Base-by-base conservation (phyloP, 2,113 vertebrate species). In the Antennarius striatus region DNA sequence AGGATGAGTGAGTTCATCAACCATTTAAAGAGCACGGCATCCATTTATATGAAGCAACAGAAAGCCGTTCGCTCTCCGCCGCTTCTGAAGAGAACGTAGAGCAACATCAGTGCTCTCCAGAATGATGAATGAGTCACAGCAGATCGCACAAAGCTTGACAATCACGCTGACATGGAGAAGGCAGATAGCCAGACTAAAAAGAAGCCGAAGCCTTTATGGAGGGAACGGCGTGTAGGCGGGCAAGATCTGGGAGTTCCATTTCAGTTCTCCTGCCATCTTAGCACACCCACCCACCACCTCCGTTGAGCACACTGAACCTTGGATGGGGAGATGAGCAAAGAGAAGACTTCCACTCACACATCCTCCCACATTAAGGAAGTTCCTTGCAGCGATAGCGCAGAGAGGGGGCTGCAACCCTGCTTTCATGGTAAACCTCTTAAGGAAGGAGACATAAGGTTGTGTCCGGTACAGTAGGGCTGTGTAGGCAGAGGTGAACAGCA, bases 231-330 rank as follows among this genome's bases (percentile, higher is more conserved):
- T 64, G 88, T 90, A 66, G 86, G 88, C 80, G 83, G 22, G 74
- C 1, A 46, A 88, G 82, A 90, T 91, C 81, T 84, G 83, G 87
- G 88, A 89, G 86, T 85, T 89, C 85, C 89, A 88, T 89, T 88
- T 90, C 85, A 86, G 85, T 83, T 86, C 82, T 86, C 77, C 43
- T 84, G 84, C 86, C 87, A 86, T 86, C 77, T 78, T 61, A 80
- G 76, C 75, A 83, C 83, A 82, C 80, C 87, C 83, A 88, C 86
- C 81, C 77, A 86, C 80, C 79, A 78, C 78, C 66, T 75, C 80
- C 79, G 57, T 46, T 68, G 46, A 79, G 73, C 77, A 73, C 77
- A 69, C 63, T 66, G 64, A 84, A 85, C 76, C 86, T 30, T 69
- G 74, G 80, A 79, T 69, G 76, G 63, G 69, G 36, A 70, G 75